These are phyloP conservation scores for Rhincodon typus DNA, from an alignment of 2,797 vertebrate genomes.

Conservation along the genomic window DNA sequence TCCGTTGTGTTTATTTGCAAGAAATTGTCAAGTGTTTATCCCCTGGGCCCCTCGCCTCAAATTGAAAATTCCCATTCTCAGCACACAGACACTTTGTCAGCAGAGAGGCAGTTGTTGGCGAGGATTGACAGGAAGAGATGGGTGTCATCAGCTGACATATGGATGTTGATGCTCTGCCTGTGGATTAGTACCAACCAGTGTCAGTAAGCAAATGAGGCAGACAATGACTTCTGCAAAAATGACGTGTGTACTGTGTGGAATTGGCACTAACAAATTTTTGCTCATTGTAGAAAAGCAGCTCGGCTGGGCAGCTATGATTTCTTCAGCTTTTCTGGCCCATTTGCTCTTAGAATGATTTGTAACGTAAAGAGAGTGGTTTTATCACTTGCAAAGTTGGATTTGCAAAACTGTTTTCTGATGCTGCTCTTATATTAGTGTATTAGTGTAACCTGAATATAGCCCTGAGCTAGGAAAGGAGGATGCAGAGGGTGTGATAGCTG, in stretches of 20 bases:
- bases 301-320: constrained; percentile 1
- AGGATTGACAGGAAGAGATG: background rate
- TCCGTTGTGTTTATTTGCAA: background rate
- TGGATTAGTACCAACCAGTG: constrained; percentile 16
- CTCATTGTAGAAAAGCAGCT: background rate
- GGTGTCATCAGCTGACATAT: background rate
- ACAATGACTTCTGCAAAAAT: background rate
- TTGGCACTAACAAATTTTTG: background rate
- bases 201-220: background rate
- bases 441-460: background rate
- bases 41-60: background rate
- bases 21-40: background rate
- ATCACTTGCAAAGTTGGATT: background rate
- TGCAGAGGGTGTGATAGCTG: background rate
- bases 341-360: background rate
- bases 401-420: constrained; percentile 6
- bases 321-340: background rate
- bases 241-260: background rate
- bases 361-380: constrained; percentile 22
- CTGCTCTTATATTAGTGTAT: background rate
- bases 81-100: background rate
- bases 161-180: background rate
- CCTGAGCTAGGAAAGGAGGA: background rate
- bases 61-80: background rate
- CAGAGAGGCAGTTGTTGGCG: background rate